Conservation (phyloP, 2,113 vertebrate species). For the Zootoca vivipara region DNA sequence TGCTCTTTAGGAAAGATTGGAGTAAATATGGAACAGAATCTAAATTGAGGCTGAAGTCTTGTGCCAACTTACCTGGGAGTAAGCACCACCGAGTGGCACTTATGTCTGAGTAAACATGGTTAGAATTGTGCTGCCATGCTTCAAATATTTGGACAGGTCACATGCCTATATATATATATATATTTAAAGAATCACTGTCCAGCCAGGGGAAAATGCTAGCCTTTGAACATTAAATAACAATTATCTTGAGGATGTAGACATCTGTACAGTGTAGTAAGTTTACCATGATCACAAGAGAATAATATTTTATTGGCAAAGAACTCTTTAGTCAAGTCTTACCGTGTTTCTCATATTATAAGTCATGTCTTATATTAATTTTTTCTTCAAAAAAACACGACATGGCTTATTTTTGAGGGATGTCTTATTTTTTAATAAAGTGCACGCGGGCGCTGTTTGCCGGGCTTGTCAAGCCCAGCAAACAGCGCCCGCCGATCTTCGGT, state of each 20-base stretch:
- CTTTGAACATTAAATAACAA: neutral
- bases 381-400: too few relatives aligned
- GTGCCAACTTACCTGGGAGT: neutral
- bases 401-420: too few relatives aligned
- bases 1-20: neutral
- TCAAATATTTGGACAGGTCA: neutral
- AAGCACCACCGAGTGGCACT: neutral
- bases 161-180: neutral
- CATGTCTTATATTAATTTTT: too few relatives aligned
- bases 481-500: too few relatives aligned
- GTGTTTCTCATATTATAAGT: too few relatives aligned
- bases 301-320: neutral
- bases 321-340: neutral
- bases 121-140: too few relatives aligned
- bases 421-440: too few relatives aligned
- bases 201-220: neutral
- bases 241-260: neutral
- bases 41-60: neutral
- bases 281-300: neutral
- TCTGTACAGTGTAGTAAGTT: neutral
- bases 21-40: neutral
- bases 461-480: too few relatives aligned
- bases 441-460: too few relatives aligned
- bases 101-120: too few relatives aligned
- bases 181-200: neutral